A percentile compares a stretch with the other conserved stretches of the same genome.
These are phyloP conservation scores for Emydura subglobosa DNA, from an alignment of 2,113 vertebrate genomes.

Conservation along the genomic window DNA sequence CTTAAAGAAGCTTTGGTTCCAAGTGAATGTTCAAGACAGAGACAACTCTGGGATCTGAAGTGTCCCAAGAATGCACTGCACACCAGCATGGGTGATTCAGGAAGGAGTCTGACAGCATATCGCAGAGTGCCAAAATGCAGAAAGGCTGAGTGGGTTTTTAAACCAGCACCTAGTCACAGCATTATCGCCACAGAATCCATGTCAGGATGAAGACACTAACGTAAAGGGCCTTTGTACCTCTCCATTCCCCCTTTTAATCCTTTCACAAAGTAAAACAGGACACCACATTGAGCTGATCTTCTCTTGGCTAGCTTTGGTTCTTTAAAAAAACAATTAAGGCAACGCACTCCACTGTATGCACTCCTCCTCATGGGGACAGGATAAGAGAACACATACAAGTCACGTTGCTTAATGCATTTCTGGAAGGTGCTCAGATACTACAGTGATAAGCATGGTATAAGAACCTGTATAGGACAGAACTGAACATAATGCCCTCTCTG, in stretches of 20 bases:
- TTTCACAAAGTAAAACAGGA: background rate
- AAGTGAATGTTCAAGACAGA: background rate
- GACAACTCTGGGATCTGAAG: background rate
- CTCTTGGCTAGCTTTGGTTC: background rate
- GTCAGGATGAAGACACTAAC: background rate
- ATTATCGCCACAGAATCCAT: background rate
- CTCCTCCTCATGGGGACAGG: background rate
- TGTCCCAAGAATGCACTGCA: background rate
- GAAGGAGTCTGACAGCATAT: background rate
- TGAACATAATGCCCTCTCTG: background rate
- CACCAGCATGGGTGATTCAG: background rate
- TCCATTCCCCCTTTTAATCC: background rate
- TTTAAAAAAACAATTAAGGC: background rate
- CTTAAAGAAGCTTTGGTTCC: background rate
- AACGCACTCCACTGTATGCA: background rate
- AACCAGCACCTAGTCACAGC: background rate
- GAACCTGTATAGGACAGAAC: background rate
- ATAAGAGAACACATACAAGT: slow-evolving; percentile 25
- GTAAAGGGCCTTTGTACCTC: background rate
- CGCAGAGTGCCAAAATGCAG: background rate
- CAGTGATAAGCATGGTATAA: background rate
- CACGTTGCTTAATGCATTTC: background rate
- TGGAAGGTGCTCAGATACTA: background rate
- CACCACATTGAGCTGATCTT: background rate
- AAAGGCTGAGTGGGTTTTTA: background rate